Percentiles rank a stretch among this genome's conserved stretches.
Conservation (phyloP, 2,797 vertebrate genomes). For the Macrochelys suwanniensis region DNA sequence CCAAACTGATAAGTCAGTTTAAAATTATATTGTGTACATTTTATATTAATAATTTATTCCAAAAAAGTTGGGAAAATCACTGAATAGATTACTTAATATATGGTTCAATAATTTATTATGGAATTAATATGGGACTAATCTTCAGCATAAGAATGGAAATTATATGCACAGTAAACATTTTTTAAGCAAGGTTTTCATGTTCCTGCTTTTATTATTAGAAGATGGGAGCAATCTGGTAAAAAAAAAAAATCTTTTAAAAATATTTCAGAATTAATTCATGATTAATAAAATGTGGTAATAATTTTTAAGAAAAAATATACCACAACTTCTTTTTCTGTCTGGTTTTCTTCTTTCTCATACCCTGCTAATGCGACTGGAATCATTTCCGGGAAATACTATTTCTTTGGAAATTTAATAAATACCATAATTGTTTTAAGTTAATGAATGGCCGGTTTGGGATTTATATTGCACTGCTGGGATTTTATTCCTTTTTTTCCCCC, state of each 20-base stretch:
- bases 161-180: not conserved
- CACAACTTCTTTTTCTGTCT: rapidly evolving
- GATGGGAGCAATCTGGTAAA: not conserved
- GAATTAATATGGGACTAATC: not conserved
- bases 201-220: not conserved
- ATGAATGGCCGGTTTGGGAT: not conserved
- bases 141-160: not conserved
- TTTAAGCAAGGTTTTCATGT: not conserved
- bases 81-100: not conserved
- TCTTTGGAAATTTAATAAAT: not conserved
- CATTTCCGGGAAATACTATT: not conserved
- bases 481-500: not conserved
- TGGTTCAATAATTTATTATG: not conserved
- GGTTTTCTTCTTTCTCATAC: not conserved
- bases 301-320: not conserved
- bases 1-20: not conserved
- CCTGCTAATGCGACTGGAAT: rapidly evolving
- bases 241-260: not conserved
- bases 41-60: not conserved
- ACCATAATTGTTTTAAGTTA: not conserved
- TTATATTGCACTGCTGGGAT: not conserved
- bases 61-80: not conserved
- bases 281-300: not conserved
- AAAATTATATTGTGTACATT: not conserved
- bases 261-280: not conserved